A percentile compares a stretch with the other conserved stretches of the same genome.
These are phyloP conservation scores for Anastrepha obliqua DNA, from an alignment of 1,140 invertebrate species.

Conservation along the genomic window DNA sequence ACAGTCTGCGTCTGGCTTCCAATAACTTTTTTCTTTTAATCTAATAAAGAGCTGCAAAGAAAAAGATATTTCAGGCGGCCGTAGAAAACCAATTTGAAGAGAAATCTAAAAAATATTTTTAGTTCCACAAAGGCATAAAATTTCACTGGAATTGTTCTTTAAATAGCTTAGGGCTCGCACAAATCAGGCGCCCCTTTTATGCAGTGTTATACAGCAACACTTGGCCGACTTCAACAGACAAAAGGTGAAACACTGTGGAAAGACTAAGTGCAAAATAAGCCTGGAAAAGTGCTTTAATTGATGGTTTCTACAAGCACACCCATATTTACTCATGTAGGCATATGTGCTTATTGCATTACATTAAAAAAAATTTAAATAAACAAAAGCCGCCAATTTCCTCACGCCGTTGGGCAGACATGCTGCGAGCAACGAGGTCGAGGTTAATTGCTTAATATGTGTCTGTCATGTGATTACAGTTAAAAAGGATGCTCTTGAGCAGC, in stretches of 20 bases:
- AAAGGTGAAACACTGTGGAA: neutral
- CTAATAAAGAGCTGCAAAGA: too few species aligned
- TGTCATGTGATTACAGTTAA: conserved; percentile 8
- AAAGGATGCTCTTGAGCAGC: neutral
- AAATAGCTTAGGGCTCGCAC: too few species aligned
- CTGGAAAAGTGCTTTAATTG: neutral
- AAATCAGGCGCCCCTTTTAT: too few species aligned
- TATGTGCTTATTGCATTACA: neutral
- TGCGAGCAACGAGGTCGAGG: neutral
- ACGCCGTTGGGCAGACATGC: neutral
- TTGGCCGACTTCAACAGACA: neutral
- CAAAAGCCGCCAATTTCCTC: conserved; percentile 15
- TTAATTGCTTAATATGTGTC: conserved; percentile 48
- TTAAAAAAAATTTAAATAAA: neutral
- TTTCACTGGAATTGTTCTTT: too few species aligned
- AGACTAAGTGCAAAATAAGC: neutral
- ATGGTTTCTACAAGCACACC: neutral
- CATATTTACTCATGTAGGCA: neutral
- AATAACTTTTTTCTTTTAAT: too few species aligned
- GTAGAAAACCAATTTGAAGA: too few species aligned
- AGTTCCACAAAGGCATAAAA: too few species aligned
- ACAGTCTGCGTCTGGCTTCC: too few species aligned
- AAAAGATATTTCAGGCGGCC: too few species aligned
- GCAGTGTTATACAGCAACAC: too few species aligned
- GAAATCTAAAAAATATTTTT: too few species aligned